Evolutionary conservation across 1,140 invertebrate genomes (phyloP).

Genomic region (Zaprionus tsacasi): DNA sequence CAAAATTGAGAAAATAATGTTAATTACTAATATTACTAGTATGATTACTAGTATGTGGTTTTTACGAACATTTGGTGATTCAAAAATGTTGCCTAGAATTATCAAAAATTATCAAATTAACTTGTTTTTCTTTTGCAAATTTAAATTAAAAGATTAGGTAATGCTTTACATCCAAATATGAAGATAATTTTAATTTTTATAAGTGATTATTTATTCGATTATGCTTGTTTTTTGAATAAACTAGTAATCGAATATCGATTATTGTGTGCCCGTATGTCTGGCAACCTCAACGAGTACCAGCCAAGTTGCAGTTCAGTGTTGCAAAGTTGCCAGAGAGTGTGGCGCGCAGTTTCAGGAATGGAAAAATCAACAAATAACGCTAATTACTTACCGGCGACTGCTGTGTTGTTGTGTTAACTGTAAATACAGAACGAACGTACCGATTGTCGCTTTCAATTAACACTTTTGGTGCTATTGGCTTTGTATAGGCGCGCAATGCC

Average conservation of each 20-base stretch:
- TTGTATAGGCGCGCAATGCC: slow-evolving; percentile 4
- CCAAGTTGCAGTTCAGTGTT: not conserved
- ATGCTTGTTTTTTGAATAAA: too few species aligned
- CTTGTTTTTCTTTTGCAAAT: too few species aligned
- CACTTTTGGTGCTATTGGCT: slow-evolving; percentile 34
- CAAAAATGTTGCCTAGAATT: too few species aligned
- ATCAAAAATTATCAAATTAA: too few species aligned
- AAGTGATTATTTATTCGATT: too few species aligned
- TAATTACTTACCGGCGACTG: slow-evolving; percentile 25
- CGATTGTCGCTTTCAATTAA: slow-evolving; percentile 57
- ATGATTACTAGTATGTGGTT: too few species aligned
- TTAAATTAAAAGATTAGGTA: too few species aligned
- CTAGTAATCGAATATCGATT: not conserved
- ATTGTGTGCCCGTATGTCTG: not conserved
- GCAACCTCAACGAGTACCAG: not conserved
- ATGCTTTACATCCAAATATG: too few species aligned
- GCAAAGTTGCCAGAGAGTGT: not conserved
- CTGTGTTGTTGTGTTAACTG: slow-evolving; percentile 50
- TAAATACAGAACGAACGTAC: slow-evolving; percentile 43
- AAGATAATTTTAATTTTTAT: too few species aligned
- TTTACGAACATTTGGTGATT: too few species aligned
- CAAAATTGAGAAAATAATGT: too few species aligned
- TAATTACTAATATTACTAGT: too few species aligned
- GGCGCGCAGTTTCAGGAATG: slow-evolving; percentile 21
- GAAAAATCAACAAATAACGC: slow-evolving; percentile 33